Evolutionary conservation across 2,113 vertebrate species (phyloP).

Genomic region (Hydrolagus affinis): DNA sequence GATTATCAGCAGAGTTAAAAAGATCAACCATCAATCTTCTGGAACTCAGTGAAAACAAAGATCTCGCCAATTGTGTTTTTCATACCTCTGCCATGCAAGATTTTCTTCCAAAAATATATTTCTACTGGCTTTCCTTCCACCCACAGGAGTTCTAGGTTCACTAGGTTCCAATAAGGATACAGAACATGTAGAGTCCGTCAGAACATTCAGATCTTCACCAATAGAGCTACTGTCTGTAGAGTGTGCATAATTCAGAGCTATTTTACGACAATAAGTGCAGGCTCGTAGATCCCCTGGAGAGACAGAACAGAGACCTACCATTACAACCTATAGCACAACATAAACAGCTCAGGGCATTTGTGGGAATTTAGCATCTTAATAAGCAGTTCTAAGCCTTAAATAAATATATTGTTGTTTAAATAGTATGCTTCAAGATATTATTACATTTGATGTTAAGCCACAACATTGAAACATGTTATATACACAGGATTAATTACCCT

Average conservation of each 20-base stretch:
- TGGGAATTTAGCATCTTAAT: too few relatives aligned
- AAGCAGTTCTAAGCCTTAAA: too few relatives aligned
- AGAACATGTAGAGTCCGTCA: slow-evolving; percentile 77
- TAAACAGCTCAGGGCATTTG: too few relatives aligned
- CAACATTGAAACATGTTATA: too few relatives aligned
- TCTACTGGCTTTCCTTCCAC: slow-evolving; percentile 84
- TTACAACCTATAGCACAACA: not conserved
- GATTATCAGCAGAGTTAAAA: not conserved
- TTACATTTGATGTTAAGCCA: too few relatives aligned
- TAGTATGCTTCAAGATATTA: too few relatives aligned
- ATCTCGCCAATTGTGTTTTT: not conserved
- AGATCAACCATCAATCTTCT: not conserved
- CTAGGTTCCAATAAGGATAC: slow-evolving; percentile 75
- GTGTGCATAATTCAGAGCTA: slow-evolving; percentile 89
- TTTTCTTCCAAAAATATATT: slow-evolving; percentile 97
- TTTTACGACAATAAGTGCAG: slow-evolving; percentile 92
- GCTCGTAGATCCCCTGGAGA: slow-evolving; percentile 82
- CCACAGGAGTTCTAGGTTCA: slow-evolving; percentile 84
- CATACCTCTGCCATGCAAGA: slow-evolving; percentile 89
- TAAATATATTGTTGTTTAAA: too few relatives aligned
- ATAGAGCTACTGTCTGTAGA: slow-evolving; percentile 85
- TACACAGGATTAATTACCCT: too few relatives aligned
- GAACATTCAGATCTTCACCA: slow-evolving; percentile 79
- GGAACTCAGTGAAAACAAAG: not conserved
- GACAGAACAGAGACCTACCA: slow-evolving; percentile 24